These are phyloP conservation scores for Galagoides demidoff DNA, from an alignment of 2,797 vertebrate species.

Conservation along the genomic window DNA sequence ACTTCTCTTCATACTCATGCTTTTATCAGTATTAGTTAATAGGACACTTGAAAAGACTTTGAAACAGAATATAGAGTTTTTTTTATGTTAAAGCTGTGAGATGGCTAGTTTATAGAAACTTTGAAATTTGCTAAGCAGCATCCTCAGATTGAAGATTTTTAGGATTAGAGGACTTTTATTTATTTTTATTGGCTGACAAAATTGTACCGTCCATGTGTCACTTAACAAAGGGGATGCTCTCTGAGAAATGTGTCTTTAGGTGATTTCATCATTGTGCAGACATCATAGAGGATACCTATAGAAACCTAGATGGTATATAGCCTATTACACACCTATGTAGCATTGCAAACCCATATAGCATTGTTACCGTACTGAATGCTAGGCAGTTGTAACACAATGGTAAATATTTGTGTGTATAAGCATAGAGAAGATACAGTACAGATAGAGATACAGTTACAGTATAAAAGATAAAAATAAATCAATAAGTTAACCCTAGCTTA, in stretches of 20 bases:
- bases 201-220: neutral
- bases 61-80: neutral
- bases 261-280: neutral
- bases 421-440: neutral
- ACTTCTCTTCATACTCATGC: neutral
- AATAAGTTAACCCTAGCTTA: neutral
- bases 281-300: neutral
- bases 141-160: neutral
- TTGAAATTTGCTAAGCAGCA: neutral
- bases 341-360: neutral
- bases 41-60: neutral
- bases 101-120: neutral
- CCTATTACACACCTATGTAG: neutral
- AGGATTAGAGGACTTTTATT: neutral
- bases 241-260: neutral
- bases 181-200: neutral
- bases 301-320: neutral
- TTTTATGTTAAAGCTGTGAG: neutral
- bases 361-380: neutral
- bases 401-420: neutral
- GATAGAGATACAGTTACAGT: neutral
- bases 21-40: conserved; percentile 19
- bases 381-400: neutral
- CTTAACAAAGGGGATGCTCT: neutral
- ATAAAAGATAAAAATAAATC: neutral